These are phyloP conservation scores for Garrulus glandarius DNA, from an alignment of 2,797 vertebrate genomes.

Conservation along the genomic window DNA sequence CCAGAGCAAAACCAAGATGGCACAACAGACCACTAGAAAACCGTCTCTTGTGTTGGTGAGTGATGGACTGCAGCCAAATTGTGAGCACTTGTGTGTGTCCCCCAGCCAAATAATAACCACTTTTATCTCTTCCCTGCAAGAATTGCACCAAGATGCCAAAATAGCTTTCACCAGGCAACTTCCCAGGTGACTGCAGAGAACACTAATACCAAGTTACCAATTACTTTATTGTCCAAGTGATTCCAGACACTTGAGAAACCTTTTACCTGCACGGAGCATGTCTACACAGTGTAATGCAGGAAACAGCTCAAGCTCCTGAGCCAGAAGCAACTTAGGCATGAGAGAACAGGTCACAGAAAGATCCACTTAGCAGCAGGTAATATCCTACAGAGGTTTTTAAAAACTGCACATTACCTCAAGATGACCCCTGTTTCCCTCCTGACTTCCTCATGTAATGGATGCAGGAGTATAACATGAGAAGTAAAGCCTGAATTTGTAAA, in stretches of 20 bases:
- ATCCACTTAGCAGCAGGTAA: not conserved
- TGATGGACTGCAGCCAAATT: not conserved
- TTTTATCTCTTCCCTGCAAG: not conserved
- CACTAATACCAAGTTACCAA: not conserved
- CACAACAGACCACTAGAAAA: not conserved
- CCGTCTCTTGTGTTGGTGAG: not conserved
- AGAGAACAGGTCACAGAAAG: not conserved
- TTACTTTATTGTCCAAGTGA: not conserved
- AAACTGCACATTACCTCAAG: not conserved
- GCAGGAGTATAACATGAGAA: not conserved
- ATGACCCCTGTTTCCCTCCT: not conserved
- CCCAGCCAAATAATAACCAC: not conserved
- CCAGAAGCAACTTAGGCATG: not conserved
- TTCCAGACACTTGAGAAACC: not conserved
- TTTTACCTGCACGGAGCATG: not conserved
- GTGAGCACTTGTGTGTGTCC: too few relatives aligned
- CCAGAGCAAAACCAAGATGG: not conserved
- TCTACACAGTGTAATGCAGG: not conserved
- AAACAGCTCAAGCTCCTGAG: not conserved
- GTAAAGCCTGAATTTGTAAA: not conserved
- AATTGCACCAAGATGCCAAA: not conserved
- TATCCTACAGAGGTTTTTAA: not conserved
- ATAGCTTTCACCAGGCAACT: not conserved
- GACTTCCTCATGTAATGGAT: not conserved
- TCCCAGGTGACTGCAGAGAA: not conserved